These are phyloP conservation scores for Drosophila robusta DNA, from an alignment of 2,888 invertebrate genomes.

Conservation along the genomic window DNA sequence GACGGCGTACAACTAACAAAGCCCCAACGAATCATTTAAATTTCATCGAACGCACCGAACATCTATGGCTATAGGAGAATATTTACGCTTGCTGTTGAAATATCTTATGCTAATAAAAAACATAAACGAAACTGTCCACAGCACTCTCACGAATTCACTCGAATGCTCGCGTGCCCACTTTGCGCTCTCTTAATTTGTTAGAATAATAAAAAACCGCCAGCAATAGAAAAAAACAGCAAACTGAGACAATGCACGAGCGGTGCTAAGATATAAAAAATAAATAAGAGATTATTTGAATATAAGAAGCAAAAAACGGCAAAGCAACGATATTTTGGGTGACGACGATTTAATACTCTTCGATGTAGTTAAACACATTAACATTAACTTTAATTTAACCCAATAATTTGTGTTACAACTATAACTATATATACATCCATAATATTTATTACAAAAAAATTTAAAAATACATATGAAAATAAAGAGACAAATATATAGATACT, in stretches of 20 bases:
- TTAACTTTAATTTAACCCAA: no score
- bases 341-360: background rate
- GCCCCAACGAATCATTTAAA: constrained; percentile 28
- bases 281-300: constrained; percentile 21
- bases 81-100: constrained; percentile 25
- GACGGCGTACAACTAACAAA: constrained; percentile 30
- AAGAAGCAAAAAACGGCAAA: background rate
- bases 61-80: constrained; percentile 25
- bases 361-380: background rate
- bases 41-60: constrained; percentile 30
- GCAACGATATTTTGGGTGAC: background rate
- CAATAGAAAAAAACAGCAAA: constrained; percentile 6
- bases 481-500: no score
- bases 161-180: constrained; percentile 13
- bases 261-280: constrained; percentile 26
- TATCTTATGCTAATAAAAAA: constrained; percentile 71
- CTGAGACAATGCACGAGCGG: constrained; percentile 12
- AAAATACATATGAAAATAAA: no score
- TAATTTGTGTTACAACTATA: no score
- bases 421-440: no score
- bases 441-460: no score
- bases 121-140: constrained; percentile 31
- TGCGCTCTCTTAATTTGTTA: constrained; percentile 35
- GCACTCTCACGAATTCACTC: background rate
- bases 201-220: constrained; percentile 39